Base-by-base conservation (phyloP, 2,113 vertebrate genomes). In the Indicator indicator region DNA sequence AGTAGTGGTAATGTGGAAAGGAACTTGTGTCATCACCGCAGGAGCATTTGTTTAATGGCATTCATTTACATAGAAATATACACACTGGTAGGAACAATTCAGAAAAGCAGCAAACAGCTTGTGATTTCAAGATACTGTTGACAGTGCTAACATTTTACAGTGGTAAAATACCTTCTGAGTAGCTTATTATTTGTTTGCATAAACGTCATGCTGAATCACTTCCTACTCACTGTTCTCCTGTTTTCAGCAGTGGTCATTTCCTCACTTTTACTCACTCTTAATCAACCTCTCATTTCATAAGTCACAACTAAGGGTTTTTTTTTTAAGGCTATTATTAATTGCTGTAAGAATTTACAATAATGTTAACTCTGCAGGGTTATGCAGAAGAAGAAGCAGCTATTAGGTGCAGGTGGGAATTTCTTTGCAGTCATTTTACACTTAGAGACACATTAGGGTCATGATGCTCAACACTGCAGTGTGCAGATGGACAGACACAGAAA, bases 51-150 rank as follows among this genome's bases (percentile, higher is more conserved):
- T 90, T 94, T 95, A 86, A 97, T 96, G 83, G 40, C 87, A 89
- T 95, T 96, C 65, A 95, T 97, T 95, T 97, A 88, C 93, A 96
- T 96, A 93, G 90, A 96, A 97, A 95, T 93, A 89, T 78, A 76
- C 68, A 79, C 91, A 70, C 91, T 94, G 44, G 70, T 86, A 92
- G 76, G 91, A 95, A 68, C 38, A 40, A 83, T 75, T 95, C 91
- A 89, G 75, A 90, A 96, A 96, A 92, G 92, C 65, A 86, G 83
- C 65, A 96, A 96, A 88, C 85, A 94, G 87, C 87, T 96, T 97
- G 90, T 89, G 70, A 93, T 92, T 93, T 97, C 83, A 54, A 75
- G 90, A 96, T 96, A 88, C 58, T 87, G 44, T 86, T 96, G 90
- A 95, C 89, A 95, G 79, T 84, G 78, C 46, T 93, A 83, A 90